Evolutionary conservation across 2,888 invertebrate species (phyloP).

Genomic region (Pseudanteris insignis): DNA sequence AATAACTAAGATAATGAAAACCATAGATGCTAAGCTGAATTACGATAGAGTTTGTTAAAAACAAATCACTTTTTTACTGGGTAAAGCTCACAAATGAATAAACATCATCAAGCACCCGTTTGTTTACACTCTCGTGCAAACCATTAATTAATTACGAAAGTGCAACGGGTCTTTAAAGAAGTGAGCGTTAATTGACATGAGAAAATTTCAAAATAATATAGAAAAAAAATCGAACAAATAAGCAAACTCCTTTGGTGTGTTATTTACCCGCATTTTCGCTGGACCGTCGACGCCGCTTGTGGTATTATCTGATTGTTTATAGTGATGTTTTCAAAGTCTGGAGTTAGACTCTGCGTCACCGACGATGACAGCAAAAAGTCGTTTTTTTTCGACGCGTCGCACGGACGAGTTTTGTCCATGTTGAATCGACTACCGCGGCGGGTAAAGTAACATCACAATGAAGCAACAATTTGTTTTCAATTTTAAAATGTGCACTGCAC

Average conservation of each 20-base stretch:
- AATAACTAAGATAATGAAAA: too few species aligned
- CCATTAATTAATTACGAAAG: background rate
- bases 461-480: too few species aligned
- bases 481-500: slow-evolving; percentile 10
- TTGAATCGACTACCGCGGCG: background rate
- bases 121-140: too few species aligned
- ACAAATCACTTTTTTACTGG: too few species aligned
- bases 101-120: too few species aligned
- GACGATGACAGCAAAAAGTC: slow-evolving; percentile 46
- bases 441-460: slow-evolving; percentile 4
- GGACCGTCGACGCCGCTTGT: slow-evolving; percentile 66
- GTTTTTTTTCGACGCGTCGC: slow-evolving; percentile 18
- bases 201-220: too few species aligned
- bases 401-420: slow-evolving; percentile 19
- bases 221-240: background rate
- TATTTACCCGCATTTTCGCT: slow-evolving; percentile 57
- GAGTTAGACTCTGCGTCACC: slow-evolving; percentile 22
- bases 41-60: too few species aligned
- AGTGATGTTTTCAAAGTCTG: slow-evolving; percentile 54
- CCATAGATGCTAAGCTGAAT: too few species aligned
- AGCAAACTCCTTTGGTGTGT: too few species aligned
- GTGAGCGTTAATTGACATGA: too few species aligned
- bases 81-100: too few species aligned
- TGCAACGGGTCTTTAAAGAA: too few species aligned
- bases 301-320: slow-evolving; percentile 63